Percentiles rank a stretch among this genome's conserved stretches.
Conservation (phyloP, 2,888 invertebrate genomes). For the Harpagoxenus sublaevis region DNA sequence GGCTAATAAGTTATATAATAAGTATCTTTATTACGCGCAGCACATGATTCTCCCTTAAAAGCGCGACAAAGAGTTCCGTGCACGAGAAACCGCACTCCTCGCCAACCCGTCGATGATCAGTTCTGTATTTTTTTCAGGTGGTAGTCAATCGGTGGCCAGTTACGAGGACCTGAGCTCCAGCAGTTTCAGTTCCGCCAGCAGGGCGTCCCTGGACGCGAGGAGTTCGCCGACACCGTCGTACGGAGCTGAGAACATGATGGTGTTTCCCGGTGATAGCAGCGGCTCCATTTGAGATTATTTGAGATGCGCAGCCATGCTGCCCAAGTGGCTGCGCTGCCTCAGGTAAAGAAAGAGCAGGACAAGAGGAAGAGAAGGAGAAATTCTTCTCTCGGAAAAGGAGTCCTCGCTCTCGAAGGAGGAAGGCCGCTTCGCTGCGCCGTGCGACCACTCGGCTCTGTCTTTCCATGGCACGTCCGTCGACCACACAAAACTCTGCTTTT, state of each 20-base stretch:
- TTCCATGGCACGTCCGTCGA: neutral
- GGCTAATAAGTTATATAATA: conserved; percentile 13
- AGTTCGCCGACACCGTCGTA: conserved; percentile 92
- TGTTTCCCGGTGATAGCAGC: conserved; percentile 93
- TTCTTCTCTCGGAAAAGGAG: conserved; percentile 21
- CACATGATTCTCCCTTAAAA: conserved; percentile 5
- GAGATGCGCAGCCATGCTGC: conserved; percentile 81
- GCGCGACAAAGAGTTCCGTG: conserved; percentile 2
- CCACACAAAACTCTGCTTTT: conserved; percentile 10
- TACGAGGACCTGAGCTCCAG: conserved; percentile 93
- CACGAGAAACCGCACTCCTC: neutral
- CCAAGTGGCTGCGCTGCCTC: conserved; percentile 84
- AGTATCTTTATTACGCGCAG: conserved; percentile 2
- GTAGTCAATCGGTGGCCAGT: conserved; percentile 89
- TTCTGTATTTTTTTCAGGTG: conserved; percentile 85
- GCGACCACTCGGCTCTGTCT: neutral
- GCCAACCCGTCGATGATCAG: neutral
- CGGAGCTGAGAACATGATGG: conserved; percentile 91
- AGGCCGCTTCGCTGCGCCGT: neutral
- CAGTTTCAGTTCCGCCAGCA: conserved; percentile 94
- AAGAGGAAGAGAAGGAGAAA: neutral
- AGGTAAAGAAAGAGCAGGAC: conserved; percentile 74
- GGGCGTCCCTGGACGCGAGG: conserved; percentile 91
- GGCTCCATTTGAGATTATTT: conserved; percentile 88
- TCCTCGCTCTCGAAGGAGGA: neutral